Conservation (phyloP, 2,888 invertebrate species). For the Leptinotarsa haldemani region DNA sequence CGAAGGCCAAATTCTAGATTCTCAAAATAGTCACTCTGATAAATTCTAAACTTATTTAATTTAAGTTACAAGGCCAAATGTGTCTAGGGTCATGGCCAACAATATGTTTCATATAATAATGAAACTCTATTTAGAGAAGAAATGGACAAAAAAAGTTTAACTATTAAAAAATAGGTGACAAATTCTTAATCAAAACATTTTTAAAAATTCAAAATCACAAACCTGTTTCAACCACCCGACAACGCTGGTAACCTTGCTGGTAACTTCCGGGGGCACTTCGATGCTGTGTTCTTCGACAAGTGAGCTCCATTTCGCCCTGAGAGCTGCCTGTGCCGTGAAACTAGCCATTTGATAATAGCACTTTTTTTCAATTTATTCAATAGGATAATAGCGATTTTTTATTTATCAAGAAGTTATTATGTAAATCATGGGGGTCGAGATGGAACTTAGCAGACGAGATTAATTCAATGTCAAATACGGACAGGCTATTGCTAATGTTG, state of each 20-base stretch:
- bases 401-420: slow-evolving; percentile 13
- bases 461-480: not conserved
- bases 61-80: not conserved
- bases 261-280: slow-evolving; percentile 74
- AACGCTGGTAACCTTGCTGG: slow-evolving; percentile 80
- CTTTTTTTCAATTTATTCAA: slow-evolving; percentile 15
- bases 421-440: slow-evolving; percentile 13
- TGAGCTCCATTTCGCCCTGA: slow-evolving; percentile 79
- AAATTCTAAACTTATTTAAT: not conserved
- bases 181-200: too few species aligned
- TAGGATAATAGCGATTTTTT: slow-evolving; percentile 9
- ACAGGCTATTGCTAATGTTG: not conserved
- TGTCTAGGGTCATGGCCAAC: too few species aligned
- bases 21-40: not conserved
- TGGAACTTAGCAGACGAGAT: not conserved
- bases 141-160: too few species aligned
- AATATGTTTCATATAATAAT: too few species aligned
- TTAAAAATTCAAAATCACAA: slow-evolving; percentile 22
- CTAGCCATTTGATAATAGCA: slow-evolving; percentile 70
- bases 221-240: slow-evolving; percentile 88
- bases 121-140: too few species aligned
- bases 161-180: too few species aligned
- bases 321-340: slow-evolving; percentile 77
- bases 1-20: not conserved
- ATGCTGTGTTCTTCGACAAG: slow-evolving; percentile 78